phyloP scores from a whole-genome alignment of 2,888 invertebrate species.

The Cyrtodaria siliqua region DNA sequence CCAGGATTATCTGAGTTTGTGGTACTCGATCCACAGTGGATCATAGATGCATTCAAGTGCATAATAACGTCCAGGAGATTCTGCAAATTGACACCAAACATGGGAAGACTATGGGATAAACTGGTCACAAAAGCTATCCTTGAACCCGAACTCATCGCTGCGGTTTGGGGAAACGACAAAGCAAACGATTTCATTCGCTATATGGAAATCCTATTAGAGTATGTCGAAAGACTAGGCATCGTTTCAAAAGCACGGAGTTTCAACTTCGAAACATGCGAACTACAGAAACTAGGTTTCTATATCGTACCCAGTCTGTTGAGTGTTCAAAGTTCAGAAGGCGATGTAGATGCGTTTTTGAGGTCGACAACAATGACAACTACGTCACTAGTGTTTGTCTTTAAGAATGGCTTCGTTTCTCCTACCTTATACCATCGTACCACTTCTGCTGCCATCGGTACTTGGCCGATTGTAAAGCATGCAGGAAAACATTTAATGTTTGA shows the following conservation, averaged over 20 bases:
- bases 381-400: slow-evolving; percentile 12
- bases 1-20: slow-evolving; percentile 16
- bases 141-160: slow-evolving; percentile 11
- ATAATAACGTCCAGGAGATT: slow-evolving; percentile 32
- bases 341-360: no score
- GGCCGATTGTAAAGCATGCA: slow-evolving; percentile 13
- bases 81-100: neutral
- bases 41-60: slow-evolving; percentile 41
- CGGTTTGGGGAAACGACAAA: slow-evolving; percentile 10
- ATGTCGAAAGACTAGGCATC: slow-evolving; percentile 19
- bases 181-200: slow-evolving; percentile 10
- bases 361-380: no score
- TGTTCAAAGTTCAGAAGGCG: no score
- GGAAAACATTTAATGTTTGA: slow-evolving; percentile 6
- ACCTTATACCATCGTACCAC: slow-evolving; percentile 26
- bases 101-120: slow-evolving; percentile 2
- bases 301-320: slow-evolving; percentile 30
- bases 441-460: slow-evolving; percentile 28
- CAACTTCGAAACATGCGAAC: neutral
- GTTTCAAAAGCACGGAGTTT: slow-evolving; percentile 10
- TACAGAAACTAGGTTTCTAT: slow-evolving; percentile 11
- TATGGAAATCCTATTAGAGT: slow-evolving; percentile 19
- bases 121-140: slow-evolving; percentile 15
- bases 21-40: slow-evolving; percentile 29
- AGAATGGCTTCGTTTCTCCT: slow-evolving; percentile 9